Evolutionary conservation across 2,888 invertebrate species (phyloP).

Genomic region (Cheilosia vulpina): DNA sequence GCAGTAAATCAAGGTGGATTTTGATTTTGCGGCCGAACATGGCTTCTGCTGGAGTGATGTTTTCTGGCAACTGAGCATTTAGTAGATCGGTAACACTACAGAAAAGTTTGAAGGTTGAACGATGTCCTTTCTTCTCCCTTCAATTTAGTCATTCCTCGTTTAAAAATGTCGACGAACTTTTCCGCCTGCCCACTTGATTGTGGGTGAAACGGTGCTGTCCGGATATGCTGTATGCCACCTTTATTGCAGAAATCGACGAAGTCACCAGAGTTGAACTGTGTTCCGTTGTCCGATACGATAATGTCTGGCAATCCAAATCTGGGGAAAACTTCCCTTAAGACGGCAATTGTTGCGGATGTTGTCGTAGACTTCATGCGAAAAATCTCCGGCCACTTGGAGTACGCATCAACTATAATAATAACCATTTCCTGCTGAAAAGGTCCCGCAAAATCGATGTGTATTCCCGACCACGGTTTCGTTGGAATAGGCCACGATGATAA

Average conservation of each 20-base stretch:
- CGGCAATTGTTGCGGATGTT: constrained; percentile 18
- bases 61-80: constrained; percentile 33
- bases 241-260: constrained; percentile 61
- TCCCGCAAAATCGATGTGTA: constrained; percentile 83
- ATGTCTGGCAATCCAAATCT: constrained; percentile 55
- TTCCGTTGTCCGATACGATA: constrained; percentile 72
- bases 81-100: constrained; percentile 36
- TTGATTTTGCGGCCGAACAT: constrained; percentile 32
- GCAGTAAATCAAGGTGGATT: constrained; percentile 9
- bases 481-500: constrained; percentile 75
- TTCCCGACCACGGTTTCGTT: constrained; percentile 78
- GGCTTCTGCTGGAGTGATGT: constrained; percentile 38
- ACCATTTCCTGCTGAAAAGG: constrained; percentile 71
- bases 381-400: constrained; percentile 60
- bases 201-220: constrained; percentile 71
- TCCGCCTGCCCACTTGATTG: constrained; percentile 76
- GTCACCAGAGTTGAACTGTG: constrained; percentile 53
- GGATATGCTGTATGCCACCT: constrained; percentile 68
- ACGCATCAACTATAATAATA: constrained; percentile 51
- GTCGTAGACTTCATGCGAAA: constrained; percentile 34
- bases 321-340: constrained; percentile 39
- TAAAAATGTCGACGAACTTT: constrained; percentile 76
- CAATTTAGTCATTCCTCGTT: constrained; percentile 46
- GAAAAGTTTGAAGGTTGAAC: constrained; percentile 19
- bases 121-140: constrained; percentile 12